Percentiles rank a stretch among this genome's conserved stretches.
phyloP scores from a whole-genome alignment of 2,113 vertebrate genomes.

The Toxotes jaculatrix region DNA sequence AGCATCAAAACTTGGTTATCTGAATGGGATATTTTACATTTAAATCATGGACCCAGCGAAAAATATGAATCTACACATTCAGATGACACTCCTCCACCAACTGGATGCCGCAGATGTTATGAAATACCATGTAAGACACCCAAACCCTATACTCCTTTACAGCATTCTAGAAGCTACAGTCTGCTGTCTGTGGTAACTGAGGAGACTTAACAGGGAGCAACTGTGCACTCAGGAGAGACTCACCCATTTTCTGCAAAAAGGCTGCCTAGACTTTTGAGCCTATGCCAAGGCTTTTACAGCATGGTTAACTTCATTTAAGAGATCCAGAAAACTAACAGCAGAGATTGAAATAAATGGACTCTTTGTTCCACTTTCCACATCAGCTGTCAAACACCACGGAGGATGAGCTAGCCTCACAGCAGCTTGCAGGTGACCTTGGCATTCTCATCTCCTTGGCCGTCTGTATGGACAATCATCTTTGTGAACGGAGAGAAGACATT shows the following conservation, averaged over 20 bases:
- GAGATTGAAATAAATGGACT: slow-evolving; percentile 21
- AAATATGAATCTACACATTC: background rate
- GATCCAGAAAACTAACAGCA: slow-evolving; percentile 13
- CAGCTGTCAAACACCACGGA: background rate
- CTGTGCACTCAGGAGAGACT: background rate
- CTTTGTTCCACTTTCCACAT: slow-evolving; percentile 4
- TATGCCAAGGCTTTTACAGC: slow-evolving; percentile 8
- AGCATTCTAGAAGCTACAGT: background rate
- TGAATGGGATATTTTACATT: background rate
- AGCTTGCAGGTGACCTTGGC: slow-evolving; percentile 19
- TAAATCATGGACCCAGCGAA: background rate
- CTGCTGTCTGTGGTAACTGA: too few relatives aligned
- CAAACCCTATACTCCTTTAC: too few relatives aligned
- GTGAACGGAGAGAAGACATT: background rate
- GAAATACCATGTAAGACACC: too few relatives aligned
- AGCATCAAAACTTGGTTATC: background rate
- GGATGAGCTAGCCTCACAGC: slow-evolving; percentile 1
- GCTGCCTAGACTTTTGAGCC: slow-evolving; percentile 5
- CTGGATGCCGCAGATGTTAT: background rate
- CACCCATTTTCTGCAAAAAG: background rate
- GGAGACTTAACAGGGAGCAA: background rate
- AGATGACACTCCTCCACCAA: background rate
- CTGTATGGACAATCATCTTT: background rate
- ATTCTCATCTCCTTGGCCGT: background rate
- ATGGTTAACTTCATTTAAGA: slow-evolving; percentile 10